Evolutionary conservation across 2,113 vertebrate species (phyloP), one percentile per base, ranked within the genome.

Genomic region (Thymallus thymallus): DNA sequence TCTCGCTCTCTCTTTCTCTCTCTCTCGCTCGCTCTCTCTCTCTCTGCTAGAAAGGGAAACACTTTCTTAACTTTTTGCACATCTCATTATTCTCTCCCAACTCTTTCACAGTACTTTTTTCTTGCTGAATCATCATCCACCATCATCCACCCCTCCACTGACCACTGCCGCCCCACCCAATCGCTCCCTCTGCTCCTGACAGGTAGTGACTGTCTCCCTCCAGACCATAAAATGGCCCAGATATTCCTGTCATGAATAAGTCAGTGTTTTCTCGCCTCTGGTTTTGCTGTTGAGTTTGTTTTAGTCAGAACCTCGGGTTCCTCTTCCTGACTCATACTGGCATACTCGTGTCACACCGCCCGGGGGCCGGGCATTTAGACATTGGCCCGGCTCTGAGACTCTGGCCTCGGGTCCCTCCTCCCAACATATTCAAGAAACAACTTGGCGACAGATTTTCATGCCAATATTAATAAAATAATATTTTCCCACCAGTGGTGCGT

Each of bases 161-260:
- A 41, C 35, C 48, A 70, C 48, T 30, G 23, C 29, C 45, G 6
- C 46, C 16, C 23, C 23, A 4, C 23, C 13, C 30, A 41, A 41
- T 75, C n/a, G 6, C n/a, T 23, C 13, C n/a, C 56, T 58, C 56
- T 60, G 56, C n/a, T 22, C 7, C 6, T 13, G 56, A 60, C 56
- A 60, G 56, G 56, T 60, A 20, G 3, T 60, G 20, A 23, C 20
- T 60, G 56, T 60, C 20, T 60, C 9, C 56, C 6, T 60, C 56
- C 18, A 22, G 56, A 60, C 56, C 56, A 9, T 4, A 22, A n/a
- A 60, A 23, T 60, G 23, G 6, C 35, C 3, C 6, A 24, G 45
- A 70, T 58, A 61, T 80, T 68, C 51, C 22, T 55, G 71, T 68
- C 66, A 66, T 74, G 66, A 80, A 78, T 71, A 74, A 55, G 24